Evolutionary conservation across 2,888 invertebrate species (phyloP).

Genomic region (Alloplasta piceator): DNA sequence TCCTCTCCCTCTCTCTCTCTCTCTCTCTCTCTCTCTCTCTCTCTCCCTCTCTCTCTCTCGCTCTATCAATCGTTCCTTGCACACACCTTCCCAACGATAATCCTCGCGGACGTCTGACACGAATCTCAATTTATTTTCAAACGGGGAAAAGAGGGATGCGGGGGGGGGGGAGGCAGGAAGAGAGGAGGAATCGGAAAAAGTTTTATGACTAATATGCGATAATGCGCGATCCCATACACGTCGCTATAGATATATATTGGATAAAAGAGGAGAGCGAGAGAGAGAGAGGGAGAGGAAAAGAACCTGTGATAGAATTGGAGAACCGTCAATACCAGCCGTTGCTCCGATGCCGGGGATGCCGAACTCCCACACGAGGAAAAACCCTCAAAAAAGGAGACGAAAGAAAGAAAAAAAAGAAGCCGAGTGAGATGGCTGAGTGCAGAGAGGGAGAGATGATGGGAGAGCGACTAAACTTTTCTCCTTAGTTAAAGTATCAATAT

Average conservation of each 20-base stretch:
- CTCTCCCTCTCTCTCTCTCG: neutral
- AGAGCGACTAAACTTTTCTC: conserved; percentile 76
- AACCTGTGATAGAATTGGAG: conserved; percentile 75
- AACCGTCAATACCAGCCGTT: conserved; percentile 79
- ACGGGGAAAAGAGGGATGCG: conserved; percentile 14
- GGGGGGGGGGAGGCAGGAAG: conserved; percentile 20
- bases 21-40: neutral
- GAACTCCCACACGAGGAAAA: conserved; percentile 48
- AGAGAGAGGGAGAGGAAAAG: conserved; percentile 42
- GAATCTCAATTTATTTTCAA: conserved; percentile 73
- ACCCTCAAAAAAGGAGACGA: conserved; percentile 42
- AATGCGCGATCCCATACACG: conserved; percentile 78
- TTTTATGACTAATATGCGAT: conserved; percentile 79
- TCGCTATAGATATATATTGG: conserved; percentile 44
- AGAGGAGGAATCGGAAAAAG: conserved; percentile 69
- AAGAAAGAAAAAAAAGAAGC: conserved; percentile 16
- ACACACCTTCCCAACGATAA: conserved; percentile 65
- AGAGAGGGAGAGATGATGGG: conserved; percentile 34
- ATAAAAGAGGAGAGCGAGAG: conserved; percentile 49
- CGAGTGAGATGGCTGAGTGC: conserved; percentile 16
- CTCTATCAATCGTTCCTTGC: neutral
- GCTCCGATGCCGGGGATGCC: conserved; percentile 69
- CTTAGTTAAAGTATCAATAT: conserved; percentile 81
- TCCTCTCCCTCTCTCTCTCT: conserved; percentile 28
- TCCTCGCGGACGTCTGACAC: conserved; percentile 71